phyloP scores from a whole-genome alignment of 1,140 invertebrate species.

The Heterodera schachtii region DNA sequence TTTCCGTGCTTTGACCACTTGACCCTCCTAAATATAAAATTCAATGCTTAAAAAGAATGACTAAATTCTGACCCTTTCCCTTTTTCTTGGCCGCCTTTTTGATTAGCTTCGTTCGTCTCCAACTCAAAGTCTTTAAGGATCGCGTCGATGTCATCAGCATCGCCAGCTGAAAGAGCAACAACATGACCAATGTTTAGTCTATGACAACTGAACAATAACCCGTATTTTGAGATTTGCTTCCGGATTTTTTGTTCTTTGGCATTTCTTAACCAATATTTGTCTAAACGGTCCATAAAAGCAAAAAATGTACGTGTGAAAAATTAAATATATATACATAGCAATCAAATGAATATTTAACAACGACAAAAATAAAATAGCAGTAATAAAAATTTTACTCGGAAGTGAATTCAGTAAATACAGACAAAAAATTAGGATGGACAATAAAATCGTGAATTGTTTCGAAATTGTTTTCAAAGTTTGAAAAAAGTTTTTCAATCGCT shows the following conservation, averaged over 20 bases:
- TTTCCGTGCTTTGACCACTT: not conserved
- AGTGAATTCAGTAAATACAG: not conserved
- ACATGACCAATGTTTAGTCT: not conserved
- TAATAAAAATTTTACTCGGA: not conserved
- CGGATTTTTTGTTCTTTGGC: not conserved
- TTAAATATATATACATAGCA: not conserved
- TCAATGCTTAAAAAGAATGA: not conserved
- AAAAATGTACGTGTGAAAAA: not conserved
- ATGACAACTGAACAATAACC: not conserved
- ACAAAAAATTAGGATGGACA: not conserved
- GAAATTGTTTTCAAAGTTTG: not conserved
- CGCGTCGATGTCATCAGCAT: slow-evolving; percentile 45
- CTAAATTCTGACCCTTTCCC: slow-evolving; percentile 16
- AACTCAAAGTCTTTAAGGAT: slow-evolving; percentile 51
- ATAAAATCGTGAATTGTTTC: not conserved
- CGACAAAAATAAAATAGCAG: not conserved
- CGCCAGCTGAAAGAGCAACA: slow-evolving; percentile 38
- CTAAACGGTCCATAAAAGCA: not conserved
- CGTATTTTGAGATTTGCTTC: not conserved
- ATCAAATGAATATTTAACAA: not conserved
- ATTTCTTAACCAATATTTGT: not conserved
- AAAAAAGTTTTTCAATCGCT: not conserved
- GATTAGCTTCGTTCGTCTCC: slow-evolving; percentile 43
- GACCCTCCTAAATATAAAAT: not conserved
- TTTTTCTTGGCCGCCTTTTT: slow-evolving; percentile 47